Evolutionary conservation across 2,888 invertebrate species (phyloP), one percentile per base, ranked within the genome.

Genomic region (Anorthoa munda): DNA sequence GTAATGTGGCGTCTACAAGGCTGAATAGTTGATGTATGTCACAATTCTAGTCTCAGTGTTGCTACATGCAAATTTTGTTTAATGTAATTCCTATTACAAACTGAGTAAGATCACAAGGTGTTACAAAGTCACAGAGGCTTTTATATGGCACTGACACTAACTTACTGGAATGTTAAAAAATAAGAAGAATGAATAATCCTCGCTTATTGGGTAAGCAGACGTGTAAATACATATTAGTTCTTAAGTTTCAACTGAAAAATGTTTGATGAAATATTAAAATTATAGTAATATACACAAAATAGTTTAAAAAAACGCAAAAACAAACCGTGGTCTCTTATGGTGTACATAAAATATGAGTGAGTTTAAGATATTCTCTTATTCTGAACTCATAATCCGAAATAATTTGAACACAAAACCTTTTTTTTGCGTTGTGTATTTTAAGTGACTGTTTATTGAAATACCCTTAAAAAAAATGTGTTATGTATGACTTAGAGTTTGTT

Each of bases 161-260:
- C 55, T 59, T 78, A 84, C 26, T 86, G 86, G 86, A 86, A 86
- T 86, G 86, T 86, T 70, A 45, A 61, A 74, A 56, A 23, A 74
- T 69, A 75, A 46, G 58, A n/a, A n/a, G n/a, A n/a, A n/a, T n/a
- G n/a, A n/a, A n/a, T n/a, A n/a, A n/a, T n/a, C n/a, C 55, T 46
- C 31, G 69, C 46, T n/a, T 18, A 45, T 23, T n/a, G 53, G 60
- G 67, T 75, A 64, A n/a, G 45, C 70, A 78, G 55, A 63, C 70
- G 13, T 56, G 21, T 70, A 65, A 65, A 70, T 60, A 55, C 39
- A 15, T 18, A 67, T 21, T 51, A 66, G 61, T 72, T 65, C 50
- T 39, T 58, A 58, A 56, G 46, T 69, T 75, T 66, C 15, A 72
- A 78, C 46, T 51, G 53, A 75, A 68, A 21, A 71, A 72, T 61